These are phyloP conservation scores for Alouatta palliata DNA, from an alignment of 2,113 vertebrate genomes.

Conservation along the genomic window DNA sequence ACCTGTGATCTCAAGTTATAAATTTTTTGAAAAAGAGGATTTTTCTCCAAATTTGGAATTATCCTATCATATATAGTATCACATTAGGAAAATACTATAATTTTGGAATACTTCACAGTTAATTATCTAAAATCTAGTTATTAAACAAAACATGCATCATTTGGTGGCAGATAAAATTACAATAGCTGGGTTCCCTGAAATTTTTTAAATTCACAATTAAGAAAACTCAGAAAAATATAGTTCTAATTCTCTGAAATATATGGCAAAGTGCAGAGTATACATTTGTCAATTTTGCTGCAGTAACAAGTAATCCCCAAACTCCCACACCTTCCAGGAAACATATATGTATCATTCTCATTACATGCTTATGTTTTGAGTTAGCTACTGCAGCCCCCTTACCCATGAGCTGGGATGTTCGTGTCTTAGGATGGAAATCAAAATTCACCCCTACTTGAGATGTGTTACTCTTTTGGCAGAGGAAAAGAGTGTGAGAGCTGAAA, in stretches of 20 bases:
- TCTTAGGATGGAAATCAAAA: background rate
- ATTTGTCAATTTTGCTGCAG: background rate
- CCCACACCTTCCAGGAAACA: background rate
- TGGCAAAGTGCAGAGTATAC: rapidly evolving
- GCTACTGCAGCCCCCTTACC: background rate
- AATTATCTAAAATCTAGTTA: background rate
- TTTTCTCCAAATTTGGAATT: background rate
- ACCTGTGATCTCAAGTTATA: background rate
- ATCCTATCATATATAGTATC: background rate
- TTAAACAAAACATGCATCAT: background rate
- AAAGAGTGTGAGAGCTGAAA: background rate
- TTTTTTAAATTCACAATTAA: background rate
- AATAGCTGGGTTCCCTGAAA: background rate
- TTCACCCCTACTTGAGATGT: background rate
- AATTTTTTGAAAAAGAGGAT: background rate
- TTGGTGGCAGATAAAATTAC: background rate
- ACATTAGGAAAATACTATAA: background rate
- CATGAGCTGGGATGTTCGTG: too few species aligned
- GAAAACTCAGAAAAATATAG: background rate
- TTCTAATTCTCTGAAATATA: background rate
- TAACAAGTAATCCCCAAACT: background rate
- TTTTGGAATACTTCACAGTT: background rate
- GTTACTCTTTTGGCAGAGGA: background rate
- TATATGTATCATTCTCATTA: background rate
- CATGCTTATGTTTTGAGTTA: background rate